phyloP scores from a whole-genome alignment of 2,113 vertebrate species.

The Myrmecobius fasciatus region DNA sequence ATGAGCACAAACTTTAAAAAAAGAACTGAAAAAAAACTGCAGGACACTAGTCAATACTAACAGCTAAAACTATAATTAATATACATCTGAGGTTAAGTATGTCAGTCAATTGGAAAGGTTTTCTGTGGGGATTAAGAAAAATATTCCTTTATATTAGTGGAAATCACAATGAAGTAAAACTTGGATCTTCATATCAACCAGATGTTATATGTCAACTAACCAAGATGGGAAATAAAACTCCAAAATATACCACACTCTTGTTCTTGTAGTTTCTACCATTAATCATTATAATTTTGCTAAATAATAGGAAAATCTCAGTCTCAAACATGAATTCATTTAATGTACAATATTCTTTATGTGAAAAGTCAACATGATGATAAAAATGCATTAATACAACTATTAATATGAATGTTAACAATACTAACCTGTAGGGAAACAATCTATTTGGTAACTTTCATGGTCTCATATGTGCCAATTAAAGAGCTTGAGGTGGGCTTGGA shows the following conservation, averaged over 20 bases:
- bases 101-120: background rate
- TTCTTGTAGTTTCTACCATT: background rate
- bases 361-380: too few species aligned
- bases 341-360: too few species aligned
- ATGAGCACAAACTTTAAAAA: background rate
- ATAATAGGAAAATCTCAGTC: background rate
- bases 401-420: too few species aligned
- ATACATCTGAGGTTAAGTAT: background rate
- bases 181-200: background rate
- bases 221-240: background rate
- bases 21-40: background rate
- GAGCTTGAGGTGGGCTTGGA: background rate
- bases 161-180: background rate
- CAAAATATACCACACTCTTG: background rate
- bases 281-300: background rate
- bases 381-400: too few species aligned
- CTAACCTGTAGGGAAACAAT: too few species aligned
- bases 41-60: background rate
- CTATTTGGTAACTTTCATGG: too few species aligned
- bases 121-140: background rate
- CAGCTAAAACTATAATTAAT: background rate
- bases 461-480: background rate
- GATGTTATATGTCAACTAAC: background rate
- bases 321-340: background rate
- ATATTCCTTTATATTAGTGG: background rate